phyloP scores from a whole-genome alignment of 2,797 vertebrate genomes.

The Platyrinchus mystaceus region DNA sequence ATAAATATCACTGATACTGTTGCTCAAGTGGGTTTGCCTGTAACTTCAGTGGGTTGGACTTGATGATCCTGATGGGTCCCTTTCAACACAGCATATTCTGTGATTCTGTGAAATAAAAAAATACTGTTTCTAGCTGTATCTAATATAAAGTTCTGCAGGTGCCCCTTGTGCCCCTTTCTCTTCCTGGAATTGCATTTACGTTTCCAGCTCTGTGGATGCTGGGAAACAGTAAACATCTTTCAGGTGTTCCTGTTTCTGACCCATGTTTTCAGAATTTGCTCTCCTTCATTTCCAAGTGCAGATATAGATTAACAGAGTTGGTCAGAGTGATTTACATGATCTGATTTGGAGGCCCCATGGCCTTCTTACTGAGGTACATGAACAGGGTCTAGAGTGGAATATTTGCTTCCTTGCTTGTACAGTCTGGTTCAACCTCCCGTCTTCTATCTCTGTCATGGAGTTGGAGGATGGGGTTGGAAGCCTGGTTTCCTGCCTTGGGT shows the following conservation, averaged over 20 bases:
- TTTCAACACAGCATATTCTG: background rate
- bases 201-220: background rate
- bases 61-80: background rate
- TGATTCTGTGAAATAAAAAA: background rate
- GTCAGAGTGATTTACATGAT: background rate
- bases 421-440: rapidly evolving
- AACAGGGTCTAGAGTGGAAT: background rate
- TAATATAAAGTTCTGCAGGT: background rate
- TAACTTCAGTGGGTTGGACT: background rate
- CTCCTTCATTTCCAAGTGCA: background rate
- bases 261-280: background rate
- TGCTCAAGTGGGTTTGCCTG: slow-evolving; percentile 53
- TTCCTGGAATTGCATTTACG: background rate
- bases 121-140: background rate
- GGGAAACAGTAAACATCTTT: background rate
- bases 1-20: slow-evolving; percentile 69
- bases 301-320: background rate
- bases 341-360: background rate
- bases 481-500: background rate
- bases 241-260: background rate
- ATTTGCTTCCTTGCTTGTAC: background rate
- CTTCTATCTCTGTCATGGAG: background rate
- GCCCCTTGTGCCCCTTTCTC: rapidly evolving
- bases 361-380: background rate
- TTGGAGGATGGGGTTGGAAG: background rate